Evolutionary conservation across 2,113 vertebrate genomes (phyloP).

Genomic region (Gymnorhina tibicen): DNA sequence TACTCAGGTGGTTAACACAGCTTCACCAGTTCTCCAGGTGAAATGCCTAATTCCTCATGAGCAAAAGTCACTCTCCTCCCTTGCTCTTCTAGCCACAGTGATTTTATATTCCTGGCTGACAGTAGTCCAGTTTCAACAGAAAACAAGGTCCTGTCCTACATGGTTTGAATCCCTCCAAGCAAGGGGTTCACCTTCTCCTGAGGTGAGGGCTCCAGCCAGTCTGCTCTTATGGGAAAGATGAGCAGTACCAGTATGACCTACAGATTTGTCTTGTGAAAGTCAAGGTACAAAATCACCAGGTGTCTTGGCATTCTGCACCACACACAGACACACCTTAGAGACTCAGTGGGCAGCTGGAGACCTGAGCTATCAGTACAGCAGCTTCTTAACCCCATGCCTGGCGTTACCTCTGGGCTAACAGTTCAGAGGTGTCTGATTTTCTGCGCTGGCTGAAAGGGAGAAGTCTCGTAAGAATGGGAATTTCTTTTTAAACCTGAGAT

Average conservation of each 20-base stretch:
- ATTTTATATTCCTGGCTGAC: neutral
- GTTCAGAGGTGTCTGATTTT: neutral
- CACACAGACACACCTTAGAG: accelerated
- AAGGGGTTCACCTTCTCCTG: neutral
- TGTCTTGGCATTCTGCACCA: neutral
- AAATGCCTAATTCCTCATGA: neutral
- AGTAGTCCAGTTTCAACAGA: neutral
- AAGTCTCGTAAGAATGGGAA: neutral
- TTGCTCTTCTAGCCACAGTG: neutral
- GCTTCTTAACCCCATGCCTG: neutral
- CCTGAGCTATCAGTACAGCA: neutral
- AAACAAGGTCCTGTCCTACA: neutral
- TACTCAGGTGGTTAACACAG: neutral
- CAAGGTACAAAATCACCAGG: neutral
- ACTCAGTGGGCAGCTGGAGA: neutral
- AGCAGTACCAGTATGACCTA: neutral
- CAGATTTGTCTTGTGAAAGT: neutral
- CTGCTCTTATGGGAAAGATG: accelerated
- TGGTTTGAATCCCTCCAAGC: neutral
- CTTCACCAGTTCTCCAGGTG: neutral
- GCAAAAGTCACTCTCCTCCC: neutral
- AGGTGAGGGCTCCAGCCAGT: neutral
- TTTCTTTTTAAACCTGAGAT: neutral
- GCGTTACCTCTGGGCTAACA: neutral
- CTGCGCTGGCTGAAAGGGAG: neutral